Evolutionary conservation across 2,113 vertebrate genomes (phyloP), one percentile per base, ranked within the genome.

Genomic region (Thunnus thynnus): DNA sequence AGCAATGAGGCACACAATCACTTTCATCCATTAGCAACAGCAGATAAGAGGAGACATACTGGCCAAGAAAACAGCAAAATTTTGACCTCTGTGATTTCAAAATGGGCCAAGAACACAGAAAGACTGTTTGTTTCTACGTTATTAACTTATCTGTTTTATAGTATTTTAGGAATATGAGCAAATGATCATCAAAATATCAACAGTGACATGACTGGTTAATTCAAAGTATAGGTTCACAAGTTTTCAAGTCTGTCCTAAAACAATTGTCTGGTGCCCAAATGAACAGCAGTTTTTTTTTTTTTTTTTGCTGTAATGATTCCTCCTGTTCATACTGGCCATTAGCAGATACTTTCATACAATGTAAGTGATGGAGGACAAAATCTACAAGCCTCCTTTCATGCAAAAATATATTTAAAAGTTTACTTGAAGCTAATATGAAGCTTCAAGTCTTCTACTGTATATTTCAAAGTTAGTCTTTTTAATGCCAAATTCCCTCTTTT

Each of bases 1-100:
- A 96, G 95, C 94, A 95, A 97, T 96, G 96, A 97, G 95, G 82
- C 90, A 72, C 91, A 91, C 64, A 72, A 93, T 94, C 94, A 85
- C 94, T 88, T 87, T 92, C 86, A 94, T 94, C 94, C 87, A 94
- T 91, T 90, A 92, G 94, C 80, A 90, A 87, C 84, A 88, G 78
- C 72, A 88, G 79, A 88, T 86, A 90, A 86, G 85, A 88, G 78
- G 82, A 85, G 58, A 92, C 93, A 78, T 78, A 78, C 60, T 22
- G 77, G 86, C 82, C 50, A 77, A 80, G 66, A 83, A 88, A 89
- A 80, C 47, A 81, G 61, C 61, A 30, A 81, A 72, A 76, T 36
- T 72, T 83, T 86, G 85, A 91, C 77, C 83, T 86, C 56, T 62
- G 65, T 27, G 68, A 51, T 73, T 85, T 72, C 79, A 8, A 76